A percentile compares a stretch with the other conserved stretches of the same genome.
Evolutionary conservation across 1,140 invertebrate genomes (phyloP).

Genomic region (Eumeta japonica): DNA sequence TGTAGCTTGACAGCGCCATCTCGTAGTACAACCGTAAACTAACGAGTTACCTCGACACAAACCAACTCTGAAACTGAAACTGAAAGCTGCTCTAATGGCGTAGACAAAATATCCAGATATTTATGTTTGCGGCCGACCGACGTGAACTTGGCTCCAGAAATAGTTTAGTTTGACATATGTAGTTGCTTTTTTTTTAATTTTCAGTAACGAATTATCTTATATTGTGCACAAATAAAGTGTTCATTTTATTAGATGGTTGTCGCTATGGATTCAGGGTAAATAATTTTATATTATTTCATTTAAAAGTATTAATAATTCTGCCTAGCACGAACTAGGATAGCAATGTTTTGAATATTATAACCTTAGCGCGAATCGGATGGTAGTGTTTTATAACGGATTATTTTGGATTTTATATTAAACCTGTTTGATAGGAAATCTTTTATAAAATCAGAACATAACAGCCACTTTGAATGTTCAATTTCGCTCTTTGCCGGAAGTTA

Average conservation of each 20-base stretch:
- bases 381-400: not conserved
- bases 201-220: slow-evolving; percentile 47
- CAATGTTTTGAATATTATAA: slow-evolving; percentile 28
- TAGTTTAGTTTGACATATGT: slow-evolving; percentile 56
- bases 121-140: slow-evolving; percentile 35
- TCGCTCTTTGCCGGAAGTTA: too few relatives aligned
- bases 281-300: slow-evolving; percentile 21
- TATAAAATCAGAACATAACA: too few relatives aligned
- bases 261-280: slow-evolving; percentile 51
- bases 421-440: not conserved
- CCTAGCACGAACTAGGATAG: slow-evolving; percentile 11
- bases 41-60: too few relatives aligned
- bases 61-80: too few relatives aligned
- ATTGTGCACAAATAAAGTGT: slow-evolving; percentile 25
- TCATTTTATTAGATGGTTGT: slow-evolving; percentile 35
- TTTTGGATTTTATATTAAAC: not conserved
- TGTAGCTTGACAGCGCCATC: too few relatives aligned
- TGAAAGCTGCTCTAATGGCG: slow-evolving; percentile 15
- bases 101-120: slow-evolving; percentile 23
- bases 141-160: slow-evolving; percentile 50
- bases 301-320: slow-evolving; percentile 12
- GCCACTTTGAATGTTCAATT: too few relatives aligned
- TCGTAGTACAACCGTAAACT: too few relatives aligned
- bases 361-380: not conserved
- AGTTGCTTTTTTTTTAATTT: slow-evolving; percentile 53